A percentile compares a stretch with the other conserved stretches of the same genome.
phyloP scores from a whole-genome alignment of 2,113 vertebrate genomes.

The Hyaena hyaena region DNA sequence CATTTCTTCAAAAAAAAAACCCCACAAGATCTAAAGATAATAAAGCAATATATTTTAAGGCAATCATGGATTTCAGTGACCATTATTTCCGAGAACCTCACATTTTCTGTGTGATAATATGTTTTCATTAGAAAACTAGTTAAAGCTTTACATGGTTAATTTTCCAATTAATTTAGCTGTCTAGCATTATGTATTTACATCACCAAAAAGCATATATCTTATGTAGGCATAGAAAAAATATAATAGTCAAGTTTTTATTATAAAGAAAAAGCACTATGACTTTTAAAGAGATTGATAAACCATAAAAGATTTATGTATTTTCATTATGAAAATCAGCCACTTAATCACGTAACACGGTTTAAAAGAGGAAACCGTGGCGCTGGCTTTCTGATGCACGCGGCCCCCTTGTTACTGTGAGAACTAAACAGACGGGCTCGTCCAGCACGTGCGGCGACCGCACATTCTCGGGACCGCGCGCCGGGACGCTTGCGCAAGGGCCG shows the following conservation, averaged over 20 bases:
- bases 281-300: neutral
- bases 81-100: neutral
- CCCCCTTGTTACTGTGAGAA: neutral
- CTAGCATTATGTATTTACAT: neutral
- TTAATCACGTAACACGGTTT: neutral
- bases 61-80: neutral
- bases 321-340: neutral
- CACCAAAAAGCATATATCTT: neutral
- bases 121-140: neutral
- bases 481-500: neutral
- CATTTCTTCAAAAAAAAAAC: neutral
- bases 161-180: neutral
- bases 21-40: neutral
- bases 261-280: neutral
- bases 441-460: neutral
- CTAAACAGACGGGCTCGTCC: neutral
- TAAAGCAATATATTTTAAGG: neutral
- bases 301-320: neutral
- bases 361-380: fast-evolving
- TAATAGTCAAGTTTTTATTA: neutral
- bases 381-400: no score
- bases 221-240: neutral
- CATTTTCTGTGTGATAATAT: neutral
- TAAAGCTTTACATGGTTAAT: neutral
- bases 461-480: fast-evolving